phyloP scores from a whole-genome alignment of 2,888 invertebrate genomes.

The Melipona bicolor region DNA sequence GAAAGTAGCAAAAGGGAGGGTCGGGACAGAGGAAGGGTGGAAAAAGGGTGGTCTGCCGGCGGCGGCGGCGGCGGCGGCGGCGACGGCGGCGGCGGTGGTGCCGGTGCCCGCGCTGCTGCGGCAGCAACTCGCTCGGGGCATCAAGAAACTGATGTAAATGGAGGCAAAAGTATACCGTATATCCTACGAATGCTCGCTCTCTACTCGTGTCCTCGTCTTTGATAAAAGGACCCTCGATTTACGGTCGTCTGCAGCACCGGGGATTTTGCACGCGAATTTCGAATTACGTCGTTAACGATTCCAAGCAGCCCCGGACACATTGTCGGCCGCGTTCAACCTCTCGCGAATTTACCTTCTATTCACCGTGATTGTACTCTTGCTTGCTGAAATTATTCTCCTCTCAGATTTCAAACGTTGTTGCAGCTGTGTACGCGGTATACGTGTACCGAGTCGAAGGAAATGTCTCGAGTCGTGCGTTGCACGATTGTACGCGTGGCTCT shows the following conservation, averaged over 20 bases:
- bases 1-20: constrained; percentile 64
- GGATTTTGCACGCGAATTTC: constrained; percentile 36
- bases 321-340: constrained; percentile 4
- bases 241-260: constrained; percentile 32
- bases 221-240: constrained; percentile 59
- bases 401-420: not conserved
- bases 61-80: constrained; percentile 14
- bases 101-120: constrained; percentile 61
- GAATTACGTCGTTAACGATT: constrained; percentile 50
- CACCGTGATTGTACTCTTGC: constrained; percentile 2
- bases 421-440: not conserved
- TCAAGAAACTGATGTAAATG: constrained; percentile 72
- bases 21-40: constrained; percentile 60
- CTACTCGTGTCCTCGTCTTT: constrained; percentile 54
- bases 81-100: constrained; percentile 28
- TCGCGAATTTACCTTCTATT: constrained; percentile 27
- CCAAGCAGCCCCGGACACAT: constrained; percentile 21
- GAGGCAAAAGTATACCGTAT: constrained; percentile 63
- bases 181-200: constrained; percentile 59
- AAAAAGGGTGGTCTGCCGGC: constrained; percentile 62
- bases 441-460: not conserved
- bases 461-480: not conserved
- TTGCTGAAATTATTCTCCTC: constrained; percentile 4
- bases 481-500: not conserved
- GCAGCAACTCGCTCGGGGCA: constrained; percentile 71